These are phyloP conservation scores for Metopia argyrocephala DNA, from an alignment of 2,888 invertebrate species.

Conservation along the genomic window DNA sequence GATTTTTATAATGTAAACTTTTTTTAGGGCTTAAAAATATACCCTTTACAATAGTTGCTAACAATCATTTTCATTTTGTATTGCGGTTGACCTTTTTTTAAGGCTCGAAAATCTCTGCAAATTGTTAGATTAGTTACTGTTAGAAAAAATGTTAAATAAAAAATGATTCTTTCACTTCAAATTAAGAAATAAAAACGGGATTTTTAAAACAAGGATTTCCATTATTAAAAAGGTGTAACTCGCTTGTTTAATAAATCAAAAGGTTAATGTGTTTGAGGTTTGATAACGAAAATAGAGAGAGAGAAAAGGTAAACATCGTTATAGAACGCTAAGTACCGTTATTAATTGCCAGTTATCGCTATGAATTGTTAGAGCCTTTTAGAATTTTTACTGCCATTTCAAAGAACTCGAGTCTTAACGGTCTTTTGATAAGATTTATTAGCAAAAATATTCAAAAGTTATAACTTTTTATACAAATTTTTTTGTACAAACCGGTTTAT, in stretches of 20 bases:
- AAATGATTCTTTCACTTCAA: too few relatives aligned
- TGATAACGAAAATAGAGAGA: not conserved
- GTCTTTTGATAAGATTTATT: too few relatives aligned
- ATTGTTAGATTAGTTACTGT: conserved; percentile 47
- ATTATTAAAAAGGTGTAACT: conserved; percentile 2
- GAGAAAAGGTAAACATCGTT: too few relatives aligned
- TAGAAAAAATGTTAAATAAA: not conserved
- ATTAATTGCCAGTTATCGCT: not conserved
- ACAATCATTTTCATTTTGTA: conserved; percentile 25
- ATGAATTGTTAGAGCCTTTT: not conserved
- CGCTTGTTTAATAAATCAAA: conserved; percentile 39
- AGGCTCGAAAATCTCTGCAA: conserved; percentile 55
- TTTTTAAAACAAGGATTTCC: conserved; percentile 13
- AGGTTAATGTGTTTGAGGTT: conserved; percentile 5
- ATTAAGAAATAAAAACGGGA: not conserved
- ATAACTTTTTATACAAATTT: too few relatives aligned
- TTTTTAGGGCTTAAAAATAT: too few relatives aligned
- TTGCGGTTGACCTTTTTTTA: conserved; percentile 55
- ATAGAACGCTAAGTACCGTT: too few relatives aligned
- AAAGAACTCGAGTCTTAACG: too few relatives aligned
- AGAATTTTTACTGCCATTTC: too few relatives aligned
- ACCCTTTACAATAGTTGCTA: not conserved
- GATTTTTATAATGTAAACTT: too few relatives aligned
- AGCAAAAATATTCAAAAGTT: too few relatives aligned
- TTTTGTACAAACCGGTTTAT: too few relatives aligned